Evolutionary conservation across 2,797 vertebrate genomes (phyloP).

Genomic region (Lutjanus campechanus): DNA sequence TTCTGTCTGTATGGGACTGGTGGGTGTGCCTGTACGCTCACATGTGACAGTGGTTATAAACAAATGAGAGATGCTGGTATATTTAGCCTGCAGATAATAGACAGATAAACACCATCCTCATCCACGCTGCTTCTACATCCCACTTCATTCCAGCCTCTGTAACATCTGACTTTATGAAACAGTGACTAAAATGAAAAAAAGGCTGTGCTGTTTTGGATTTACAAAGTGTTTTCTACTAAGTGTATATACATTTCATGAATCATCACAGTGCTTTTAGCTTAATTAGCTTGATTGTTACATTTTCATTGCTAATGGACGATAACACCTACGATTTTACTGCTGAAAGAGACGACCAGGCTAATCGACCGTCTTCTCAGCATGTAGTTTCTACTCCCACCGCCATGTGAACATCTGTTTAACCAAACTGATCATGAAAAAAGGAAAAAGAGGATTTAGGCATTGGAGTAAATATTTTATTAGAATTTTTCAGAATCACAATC

Average conservation of each 20-base stretch:
- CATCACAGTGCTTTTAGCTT: not conserved
- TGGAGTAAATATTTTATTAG: not conserved
- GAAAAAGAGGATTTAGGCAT: not conserved
- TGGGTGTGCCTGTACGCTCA: not conserved
- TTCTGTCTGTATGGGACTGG: not conserved
- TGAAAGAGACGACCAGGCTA: conserved; percentile 4
- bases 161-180: too few relatives aligned
- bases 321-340: not conserved
- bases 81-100: not conserved
- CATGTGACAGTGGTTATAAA: not conserved
- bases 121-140: not conserved
- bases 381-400: not conserved
- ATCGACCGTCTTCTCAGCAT: conserved; percentile 26
- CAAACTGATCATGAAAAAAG: not conserved
- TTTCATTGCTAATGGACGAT: not conserved
- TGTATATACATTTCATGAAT: not conserved
- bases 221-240: not conserved
- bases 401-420: conserved; percentile 37
- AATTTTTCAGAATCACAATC: not conserved
- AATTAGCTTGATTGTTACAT: not conserved
- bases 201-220: not conserved
- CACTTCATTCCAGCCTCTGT: not conserved
- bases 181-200: not conserved
- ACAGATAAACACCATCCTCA: not conserved
- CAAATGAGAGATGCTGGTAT: not conserved